A percentile compares a stretch with the other conserved stretches of the same genome.
Evolutionary conservation across 2,888 invertebrate species (phyloP).

Genomic region (Drosophila trichaetosa): DNA sequence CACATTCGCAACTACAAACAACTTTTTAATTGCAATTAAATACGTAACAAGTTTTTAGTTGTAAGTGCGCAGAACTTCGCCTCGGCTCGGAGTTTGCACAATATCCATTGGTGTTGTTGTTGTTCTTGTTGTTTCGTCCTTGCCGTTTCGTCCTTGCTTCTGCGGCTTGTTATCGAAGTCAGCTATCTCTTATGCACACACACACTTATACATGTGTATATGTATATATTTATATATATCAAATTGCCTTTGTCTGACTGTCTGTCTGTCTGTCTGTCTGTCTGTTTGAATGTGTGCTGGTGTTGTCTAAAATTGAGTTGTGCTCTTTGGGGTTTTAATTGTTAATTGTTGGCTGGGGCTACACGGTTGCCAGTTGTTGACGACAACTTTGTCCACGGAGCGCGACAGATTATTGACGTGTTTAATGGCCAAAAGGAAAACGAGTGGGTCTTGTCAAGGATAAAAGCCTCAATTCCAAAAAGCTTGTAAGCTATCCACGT

Average conservation of each 20-base stretch:
- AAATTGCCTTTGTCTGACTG: slow-evolving; percentile 52
- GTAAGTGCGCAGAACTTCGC: slow-evolving; percentile 73
- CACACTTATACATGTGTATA: neutral
- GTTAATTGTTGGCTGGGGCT: slow-evolving; percentile 75
- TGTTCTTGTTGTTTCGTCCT: slow-evolving; percentile 40
- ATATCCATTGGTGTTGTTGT: slow-evolving; percentile 49
- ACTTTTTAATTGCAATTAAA: slow-evolving; percentile 80
- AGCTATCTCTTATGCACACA: slow-evolving; percentile 59
- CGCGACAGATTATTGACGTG: slow-evolving; percentile 51
- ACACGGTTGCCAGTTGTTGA: slow-evolving; percentile 51
- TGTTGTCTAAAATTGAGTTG: slow-evolving; percentile 74
- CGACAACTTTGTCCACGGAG: slow-evolving; percentile 57
- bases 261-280: slow-evolving; percentile 32
- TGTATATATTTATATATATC: slow-evolving; percentile 21
- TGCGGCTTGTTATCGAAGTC: slow-evolving; percentile 54
- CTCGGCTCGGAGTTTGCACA: slow-evolving; percentile 48
- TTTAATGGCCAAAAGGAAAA: slow-evolving; percentile 41
- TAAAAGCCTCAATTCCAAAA: slow-evolving; percentile 18
- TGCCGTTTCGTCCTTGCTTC: slow-evolving; percentile 17
- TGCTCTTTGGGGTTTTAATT: slow-evolving; percentile 79
- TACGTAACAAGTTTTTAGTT: slow-evolving; percentile 82
- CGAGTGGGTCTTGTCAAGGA: slow-evolving; percentile 3
- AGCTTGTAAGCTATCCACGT: slow-evolving; percentile 19
- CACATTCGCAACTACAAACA: slow-evolving; percentile 79
- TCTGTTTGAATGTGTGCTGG: slow-evolving; percentile 11